These are phyloP conservation scores for Drosophila subsilvestris DNA, from an alignment of 2,888 invertebrate species.

Conservation along the genomic window DNA sequence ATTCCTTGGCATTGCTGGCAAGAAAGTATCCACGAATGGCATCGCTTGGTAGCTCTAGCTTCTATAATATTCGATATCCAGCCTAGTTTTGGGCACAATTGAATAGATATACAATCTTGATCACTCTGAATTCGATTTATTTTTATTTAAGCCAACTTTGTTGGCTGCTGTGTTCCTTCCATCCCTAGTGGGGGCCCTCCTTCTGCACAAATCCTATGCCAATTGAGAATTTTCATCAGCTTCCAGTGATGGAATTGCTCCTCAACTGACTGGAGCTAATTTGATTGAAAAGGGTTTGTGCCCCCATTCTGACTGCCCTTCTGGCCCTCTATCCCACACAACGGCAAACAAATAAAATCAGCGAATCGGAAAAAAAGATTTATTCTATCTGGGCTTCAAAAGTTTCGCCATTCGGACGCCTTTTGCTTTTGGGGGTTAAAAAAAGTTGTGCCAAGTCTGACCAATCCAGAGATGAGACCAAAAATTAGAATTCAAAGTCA, in stretches of 20 bases:
- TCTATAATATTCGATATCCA: neutral
- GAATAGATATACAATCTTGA: neutral
- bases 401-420: conserved; percentile 39
- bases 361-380: conserved; percentile 55
- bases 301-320: conserved; percentile 1
- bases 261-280: conserved; percentile 52
- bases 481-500: conserved; percentile 23
- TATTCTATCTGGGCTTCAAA: conserved; percentile 42
- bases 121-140: neutral
- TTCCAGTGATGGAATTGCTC: conserved; percentile 61
- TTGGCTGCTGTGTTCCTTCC: neutral
- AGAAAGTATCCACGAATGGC: neutral
- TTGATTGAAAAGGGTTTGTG: conserved; percentile 73
- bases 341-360: conserved; percentile 61
- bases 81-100: neutral
- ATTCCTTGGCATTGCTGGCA: neutral
- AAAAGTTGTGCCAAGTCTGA: conserved; percentile 4
- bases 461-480: conserved; percentile 15
- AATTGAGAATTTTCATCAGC: conserved; percentile 34
- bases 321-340: neutral
- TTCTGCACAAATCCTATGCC: conserved; percentile 6
- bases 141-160: neutral
- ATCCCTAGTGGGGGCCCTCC: neutral
- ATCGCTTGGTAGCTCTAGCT: neutral
- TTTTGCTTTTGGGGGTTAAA: neutral